Base-by-base conservation (phyloP, 1,140 invertebrate species). In the Colletes latitarsis region DNA sequence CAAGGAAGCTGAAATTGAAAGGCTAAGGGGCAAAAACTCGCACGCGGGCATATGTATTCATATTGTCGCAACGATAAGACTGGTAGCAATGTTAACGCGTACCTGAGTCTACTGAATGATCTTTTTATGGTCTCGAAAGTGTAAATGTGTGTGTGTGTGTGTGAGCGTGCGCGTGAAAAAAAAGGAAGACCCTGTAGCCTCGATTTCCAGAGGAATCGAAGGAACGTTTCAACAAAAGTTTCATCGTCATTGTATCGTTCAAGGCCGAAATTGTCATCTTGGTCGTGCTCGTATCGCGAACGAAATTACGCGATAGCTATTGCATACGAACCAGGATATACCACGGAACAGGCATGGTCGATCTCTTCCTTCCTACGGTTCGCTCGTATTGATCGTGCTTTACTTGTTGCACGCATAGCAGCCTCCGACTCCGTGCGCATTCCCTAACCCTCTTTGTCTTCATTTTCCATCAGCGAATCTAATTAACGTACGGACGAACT, bases 401-500 rank as follows among this genome's bases (percentile, higher is more conserved):
- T 78, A 78, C 77, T 79, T 79, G 77, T 79, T 79, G 77, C 77
- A 79, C 77, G 77, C 69, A 73, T 55, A 79, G 41, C 52, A 43
- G 17, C 57, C 39, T 70, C 8, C 69, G 41, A 39, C 19, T 39
- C 41, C 70, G 41, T 43, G 77, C 77, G 77, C 77, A 79, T 73
- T 79, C 68, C 39, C 60, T 60, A 30, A 64, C 60, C 60, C 70
- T 70, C 39, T 73, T 66, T 73, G 60, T 57, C 87, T 89, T 87
- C 85, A 87, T 91, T 88, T 87, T 83, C 87, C 81, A 83, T 89
- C 83, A 71, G 79, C 82, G 82, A 88, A 88, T 87, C 83, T 88
- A 90, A 91, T 90, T 91, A 91, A 89, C 84, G 84, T 86, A 82
- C 85, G 81, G 86, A 82, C 41, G n/a, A 21, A 14, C 9, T n/a